Percentiles rank a stretch among this genome's conserved stretches.
Conservation (phyloP, 2,888 invertebrate species). For the Iselma pallidipennis region DNA sequence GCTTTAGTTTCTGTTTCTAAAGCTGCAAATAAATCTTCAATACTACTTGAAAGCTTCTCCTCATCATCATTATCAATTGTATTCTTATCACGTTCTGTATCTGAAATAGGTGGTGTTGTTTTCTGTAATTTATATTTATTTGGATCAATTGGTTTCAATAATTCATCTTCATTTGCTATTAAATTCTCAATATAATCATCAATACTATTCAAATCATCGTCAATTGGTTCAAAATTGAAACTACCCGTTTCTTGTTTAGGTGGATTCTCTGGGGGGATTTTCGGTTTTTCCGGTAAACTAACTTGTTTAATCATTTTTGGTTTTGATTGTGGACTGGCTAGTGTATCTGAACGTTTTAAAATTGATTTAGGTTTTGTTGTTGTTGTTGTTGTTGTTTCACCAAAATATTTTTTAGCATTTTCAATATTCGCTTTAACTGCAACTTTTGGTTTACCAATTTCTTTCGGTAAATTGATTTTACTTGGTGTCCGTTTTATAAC, state of each 20-base stretch:
- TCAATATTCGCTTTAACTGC: slow-evolving; percentile 48
- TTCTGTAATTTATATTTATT: slow-evolving; percentile 33
- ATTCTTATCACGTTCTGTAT: not conserved
- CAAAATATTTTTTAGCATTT: slow-evolving; percentile 54
- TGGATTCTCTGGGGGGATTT: slow-evolving; percentile 30
- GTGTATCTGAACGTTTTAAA: slow-evolving; percentile 37
- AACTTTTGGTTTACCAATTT: slow-evolving; percentile 53
- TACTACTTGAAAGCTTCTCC: slow-evolving; percentile 49
- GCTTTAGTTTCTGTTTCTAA: slow-evolving; percentile 49
- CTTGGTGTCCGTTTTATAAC: slow-evolving; percentile 55
- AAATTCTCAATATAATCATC: slow-evolving; percentile 55
- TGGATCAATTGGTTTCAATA: slow-evolving; percentile 51
- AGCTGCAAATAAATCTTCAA: slow-evolving; percentile 54
- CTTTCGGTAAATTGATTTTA: slow-evolving; percentile 52
- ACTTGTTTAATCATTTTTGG: slow-evolving; percentile 40
- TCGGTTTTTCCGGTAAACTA: slow-evolving; percentile 44
- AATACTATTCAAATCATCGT: slow-evolving; percentile 49
- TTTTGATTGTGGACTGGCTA: slow-evolving; percentile 17
- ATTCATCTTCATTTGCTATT: slow-evolving; percentile 51
- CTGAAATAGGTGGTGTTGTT: slow-evolving; percentile 20
- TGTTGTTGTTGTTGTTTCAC: slow-evolving; percentile 34
- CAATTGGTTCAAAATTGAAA: slow-evolving; percentile 55
- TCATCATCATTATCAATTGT: slow-evolving; percentile 32
- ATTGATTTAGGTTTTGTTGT: slow-evolving; percentile 26
- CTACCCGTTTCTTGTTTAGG: slow-evolving; percentile 26